Evolutionary conservation across 2,888 invertebrate genomes (phyloP), one percentile per base, ranked within the genome.

Genomic region (Cybosia mesomella): DNA sequence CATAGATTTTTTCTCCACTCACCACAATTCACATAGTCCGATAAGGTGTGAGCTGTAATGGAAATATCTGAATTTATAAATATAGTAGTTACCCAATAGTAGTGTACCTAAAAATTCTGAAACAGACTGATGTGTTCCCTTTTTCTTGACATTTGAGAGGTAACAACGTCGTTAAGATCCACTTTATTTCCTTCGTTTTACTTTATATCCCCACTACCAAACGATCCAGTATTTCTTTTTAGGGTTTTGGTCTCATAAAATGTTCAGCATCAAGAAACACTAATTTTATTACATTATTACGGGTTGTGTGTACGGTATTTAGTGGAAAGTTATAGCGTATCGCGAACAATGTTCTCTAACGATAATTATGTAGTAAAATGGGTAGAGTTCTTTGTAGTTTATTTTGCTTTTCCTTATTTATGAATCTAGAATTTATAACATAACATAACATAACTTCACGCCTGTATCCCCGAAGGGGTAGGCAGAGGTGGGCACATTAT

Each of bases 401-500:
- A 83, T 83, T 83, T 55, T 66, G 74, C 72, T 81, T 70, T 76
- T 79, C 76, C 84, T 86, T 87, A 87, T 87, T 87, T 84, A 69
- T 67, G 60, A 66, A 77, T 79, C n/a, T n/a, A n/a, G n/a, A n/a
- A n/a, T n/a, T n/a, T n/a, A n/a, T n/a, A n/a, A n/a, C n/a, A n/a
- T n/a, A n/a, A n/a, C n/a, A n/a, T n/a, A n/a, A n/a, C n/a, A n/a
- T n/a, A n/a, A n/a, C n/a, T n/a, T n/a, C n/a, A n/a, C n/a, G n/a
- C n/a, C n/a, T n/a, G n/a, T n/a, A n/a, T n/a, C n/a, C n/a, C n/a
- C n/a, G n/a, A n/a, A n/a, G n/a, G n/a, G n/a, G n/a, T n/a, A n/a
- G n/a, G n/a, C n/a, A n/a, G n/a, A n/a, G n/a, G n/a, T n/a, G n/a
- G n/a, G n/a, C n/a, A n/a, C n/a, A n/a, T n/a, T n/a, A n/a, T n/a